phyloP scores from a whole-genome alignment of 2,113 vertebrate species.

The Hippoglossus stenolepis region DNA sequence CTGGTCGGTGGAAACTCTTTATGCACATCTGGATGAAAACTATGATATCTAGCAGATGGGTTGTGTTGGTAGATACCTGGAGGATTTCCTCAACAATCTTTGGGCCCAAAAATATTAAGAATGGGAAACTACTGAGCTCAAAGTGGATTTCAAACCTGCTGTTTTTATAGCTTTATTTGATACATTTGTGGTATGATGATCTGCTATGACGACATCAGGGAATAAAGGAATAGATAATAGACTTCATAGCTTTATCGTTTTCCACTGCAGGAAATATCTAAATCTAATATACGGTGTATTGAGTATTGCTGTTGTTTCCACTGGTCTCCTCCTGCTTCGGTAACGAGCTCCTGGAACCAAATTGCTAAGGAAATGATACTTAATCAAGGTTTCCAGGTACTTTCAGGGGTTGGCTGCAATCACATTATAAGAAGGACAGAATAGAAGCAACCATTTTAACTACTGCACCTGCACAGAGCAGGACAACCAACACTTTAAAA shows the following conservation, averaged over 20 bases:
- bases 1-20: constrained; percentile 65
- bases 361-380: not conserved
- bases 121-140: not conserved
- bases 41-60: not conserved
- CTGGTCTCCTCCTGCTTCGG: not conserved
- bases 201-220: not conserved
- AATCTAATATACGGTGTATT: not conserved
- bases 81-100: not conserved
- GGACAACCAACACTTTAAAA: not conserved
- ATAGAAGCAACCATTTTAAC: not conserved
- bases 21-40: not conserved
- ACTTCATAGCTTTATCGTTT: not conserved
- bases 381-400: not conserved
- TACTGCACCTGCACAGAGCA: not conserved
- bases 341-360: not conserved
- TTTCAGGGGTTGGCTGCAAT: not conserved
- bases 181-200: not conserved
- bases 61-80: not conserved
- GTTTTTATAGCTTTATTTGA: not conserved
- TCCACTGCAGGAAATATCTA: not conserved
- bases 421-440: not conserved
- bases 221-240: not conserved
- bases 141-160: too few species aligned
- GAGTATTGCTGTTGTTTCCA: not conserved
- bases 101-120: not conserved